Conservation (phyloP, 2,888 invertebrate species). For the Bhutanitis thaidina region DNA sequence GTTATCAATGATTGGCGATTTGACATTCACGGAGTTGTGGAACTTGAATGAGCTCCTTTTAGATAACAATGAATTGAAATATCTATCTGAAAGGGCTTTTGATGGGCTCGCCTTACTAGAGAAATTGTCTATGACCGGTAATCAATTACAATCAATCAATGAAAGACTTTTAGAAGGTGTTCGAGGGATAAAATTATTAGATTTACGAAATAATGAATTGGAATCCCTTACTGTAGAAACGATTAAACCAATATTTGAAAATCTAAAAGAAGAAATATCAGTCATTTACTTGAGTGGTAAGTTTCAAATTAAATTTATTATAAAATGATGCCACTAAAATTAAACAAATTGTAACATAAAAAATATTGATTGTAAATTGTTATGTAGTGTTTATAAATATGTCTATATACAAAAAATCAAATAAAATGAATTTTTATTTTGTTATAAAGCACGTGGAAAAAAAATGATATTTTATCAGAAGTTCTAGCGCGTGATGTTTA, state of each 20-base stretch:
- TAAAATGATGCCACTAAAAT: too few relatives aligned
- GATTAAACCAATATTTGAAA: conserved; percentile 86
- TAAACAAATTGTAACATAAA: too few relatives aligned
- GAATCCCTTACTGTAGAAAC: conserved; percentile 88
- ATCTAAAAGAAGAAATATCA: conserved; percentile 81
- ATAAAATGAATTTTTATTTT: too few relatives aligned
- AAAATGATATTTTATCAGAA: too few relatives aligned
- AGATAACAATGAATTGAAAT: conserved; percentile 85
- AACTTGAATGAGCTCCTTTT: conserved; percentile 85
- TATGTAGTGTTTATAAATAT: too few relatives aligned
- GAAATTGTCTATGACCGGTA: conserved; percentile 87
- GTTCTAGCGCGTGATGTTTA: neutral
- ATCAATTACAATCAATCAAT: conserved; percentile 86
- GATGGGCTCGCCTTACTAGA: conserved; percentile 86
- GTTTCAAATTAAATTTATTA: conserved; percentile 22
- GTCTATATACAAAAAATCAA: too few relatives aligned
- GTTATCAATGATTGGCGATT: conserved; percentile 88
- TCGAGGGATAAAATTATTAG: conserved; percentile 86
- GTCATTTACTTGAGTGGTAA: conserved; percentile 71
- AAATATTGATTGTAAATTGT: too few relatives aligned
- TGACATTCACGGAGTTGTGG: conserved; percentile 89
- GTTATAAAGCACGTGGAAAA: too few relatives aligned
- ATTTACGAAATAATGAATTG: conserved; percentile 88
- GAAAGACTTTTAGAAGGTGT: conserved; percentile 86
- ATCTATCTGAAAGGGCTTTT: conserved; percentile 88